Evolutionary conservation across 2,888 invertebrate genomes (phyloP), one percentile per base, ranked within the genome.

Genomic region (Eumacrocentrus americanus): DNA sequence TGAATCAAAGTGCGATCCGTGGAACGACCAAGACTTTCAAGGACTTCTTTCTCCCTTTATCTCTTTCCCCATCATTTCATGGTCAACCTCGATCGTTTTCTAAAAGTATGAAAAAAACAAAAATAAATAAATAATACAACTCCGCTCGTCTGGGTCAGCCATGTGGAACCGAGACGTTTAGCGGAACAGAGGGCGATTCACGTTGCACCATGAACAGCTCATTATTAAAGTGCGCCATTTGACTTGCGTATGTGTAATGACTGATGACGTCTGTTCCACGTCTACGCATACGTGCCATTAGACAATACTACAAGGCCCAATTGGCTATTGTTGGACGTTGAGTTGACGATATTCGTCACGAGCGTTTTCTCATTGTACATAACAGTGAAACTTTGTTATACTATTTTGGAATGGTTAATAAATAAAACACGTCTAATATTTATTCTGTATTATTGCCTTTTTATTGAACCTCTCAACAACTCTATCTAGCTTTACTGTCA

Each of bases 61-160:
- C 12, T 47, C 25, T 37, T 54, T 48, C n/a, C 56, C 16, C 42
- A 25, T 29, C 29, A 55, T 50, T 61, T 63, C 60, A 77, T 77
- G 78, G 76, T 74, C 72, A 75, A 72, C 73, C 76, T 78, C 71
- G 75, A 78, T 77, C 78, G 76, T 72, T 72, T 70, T 77, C 77
- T 77, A 64, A 54, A 48, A 52, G 60, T 53, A 44, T 38, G 25
- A 46, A 11, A 23, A 25, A 58, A 18, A 14, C 50, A 48, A 20
- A 35, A 48, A 22, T 44, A 37, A 40, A 38, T 47, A 22, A 53
- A 60, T 38, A 29, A 48, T 16, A 29, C 18, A 42, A 35, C 42
- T 20, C 50, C n/a, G 18, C 12, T 11, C 40, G 37, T 57, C 50
- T 50, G 29, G 38, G 38, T 7, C 12, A 47, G n/a, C 47, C 6